Evolutionary conservation across 1,140 invertebrate genomes (phyloP).

Genomic region (Lineus longissimus): DNA sequence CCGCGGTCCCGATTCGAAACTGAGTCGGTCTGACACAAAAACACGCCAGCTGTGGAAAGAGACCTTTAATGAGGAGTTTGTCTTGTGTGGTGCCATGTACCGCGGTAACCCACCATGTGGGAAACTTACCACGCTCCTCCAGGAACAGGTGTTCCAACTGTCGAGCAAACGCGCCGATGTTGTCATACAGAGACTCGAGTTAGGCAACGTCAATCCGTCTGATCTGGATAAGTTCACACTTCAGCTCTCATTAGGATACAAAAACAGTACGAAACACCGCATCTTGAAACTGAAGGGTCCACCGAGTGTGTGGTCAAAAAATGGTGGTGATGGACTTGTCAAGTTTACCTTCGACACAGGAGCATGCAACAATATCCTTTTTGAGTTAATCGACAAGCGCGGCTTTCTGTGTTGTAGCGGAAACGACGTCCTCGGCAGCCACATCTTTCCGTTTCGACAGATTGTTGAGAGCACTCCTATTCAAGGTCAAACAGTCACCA

Average conservation of each 20-base stretch:
- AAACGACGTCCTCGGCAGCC: neutral
- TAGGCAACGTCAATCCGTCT: conserved; percentile 9
- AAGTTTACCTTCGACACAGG: conserved; percentile 16
- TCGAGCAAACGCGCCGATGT: conserved; percentile 13
- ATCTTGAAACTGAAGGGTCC: conserved; percentile 14
- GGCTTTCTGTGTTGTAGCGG: conserved; percentile 17
- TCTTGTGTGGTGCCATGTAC: conserved; percentile 47
- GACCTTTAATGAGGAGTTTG: conserved; percentile 35
- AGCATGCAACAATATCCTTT: conserved; percentile 3
- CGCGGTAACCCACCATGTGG: conserved; percentile 37
- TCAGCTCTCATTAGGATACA: neutral
- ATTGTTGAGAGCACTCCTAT: conserved; percentile 13
- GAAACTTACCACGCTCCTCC: conserved; percentile 10
- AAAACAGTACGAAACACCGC: neutral
- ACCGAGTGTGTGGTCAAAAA: conserved; percentile 10
- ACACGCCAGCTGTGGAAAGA: conserved; percentile 40
- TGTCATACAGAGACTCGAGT: conserved; percentile 11
- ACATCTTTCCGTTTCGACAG: conserved; percentile 14
- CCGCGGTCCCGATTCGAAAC: conserved; percentile 47
- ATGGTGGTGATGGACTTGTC: conserved; percentile 3
- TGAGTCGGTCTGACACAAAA: conserved; percentile 30
- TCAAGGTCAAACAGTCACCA: conserved; percentile 7
- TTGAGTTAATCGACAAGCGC: conserved; percentile 16
- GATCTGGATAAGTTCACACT: conserved; percentile 7
- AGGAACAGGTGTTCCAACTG: conserved; percentile 12